Conservation (phyloP, 2,888 invertebrate genomes). For the Apodemia zela region DNA sequence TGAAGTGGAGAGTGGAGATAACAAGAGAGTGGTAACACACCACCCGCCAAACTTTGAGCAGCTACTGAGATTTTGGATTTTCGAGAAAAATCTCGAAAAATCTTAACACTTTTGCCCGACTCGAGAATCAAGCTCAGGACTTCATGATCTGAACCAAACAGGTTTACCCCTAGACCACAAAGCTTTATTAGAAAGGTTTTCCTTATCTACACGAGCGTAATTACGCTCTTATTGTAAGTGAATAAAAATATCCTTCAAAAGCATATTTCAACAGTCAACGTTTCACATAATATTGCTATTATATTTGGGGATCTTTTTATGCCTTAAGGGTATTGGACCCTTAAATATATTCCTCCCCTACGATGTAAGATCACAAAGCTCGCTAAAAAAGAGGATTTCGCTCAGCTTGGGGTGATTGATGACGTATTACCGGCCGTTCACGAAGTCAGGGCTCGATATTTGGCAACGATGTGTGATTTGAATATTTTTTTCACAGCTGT, state of each 20-base stretch:
- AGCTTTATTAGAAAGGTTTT: background rate
- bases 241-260: constrained; percentile 5
- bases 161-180: too few relatives aligned
- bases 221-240: background rate
- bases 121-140: too few relatives aligned
- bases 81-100: too few relatives aligned
- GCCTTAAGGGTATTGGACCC: constrained; percentile 16
- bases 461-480: constrained; percentile 4
- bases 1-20: too few relatives aligned
- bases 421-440: constrained; percentile 14
- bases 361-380: constrained; percentile 26
- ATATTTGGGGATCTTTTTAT: constrained; percentile 14
- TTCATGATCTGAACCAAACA: too few relatives aligned
- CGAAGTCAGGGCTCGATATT: constrained; percentile 10
- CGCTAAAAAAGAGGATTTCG: constrained; percentile 20
- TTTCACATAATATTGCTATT: constrained; percentile 14
- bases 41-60: too few relatives aligned
- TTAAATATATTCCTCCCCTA: constrained; percentile 26
- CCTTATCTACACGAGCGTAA: background rate
- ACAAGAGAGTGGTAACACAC: too few relatives aligned
- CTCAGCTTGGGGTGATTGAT: constrained; percentile 14
- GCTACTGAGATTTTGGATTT: too few relatives aligned
- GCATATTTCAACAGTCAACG: constrained; percentile 11
- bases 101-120: too few relatives aligned
- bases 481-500: constrained; percentile 11